Conservation (phyloP, 1,140 invertebrate genomes). For the Tachypleus tridentatus region DNA sequence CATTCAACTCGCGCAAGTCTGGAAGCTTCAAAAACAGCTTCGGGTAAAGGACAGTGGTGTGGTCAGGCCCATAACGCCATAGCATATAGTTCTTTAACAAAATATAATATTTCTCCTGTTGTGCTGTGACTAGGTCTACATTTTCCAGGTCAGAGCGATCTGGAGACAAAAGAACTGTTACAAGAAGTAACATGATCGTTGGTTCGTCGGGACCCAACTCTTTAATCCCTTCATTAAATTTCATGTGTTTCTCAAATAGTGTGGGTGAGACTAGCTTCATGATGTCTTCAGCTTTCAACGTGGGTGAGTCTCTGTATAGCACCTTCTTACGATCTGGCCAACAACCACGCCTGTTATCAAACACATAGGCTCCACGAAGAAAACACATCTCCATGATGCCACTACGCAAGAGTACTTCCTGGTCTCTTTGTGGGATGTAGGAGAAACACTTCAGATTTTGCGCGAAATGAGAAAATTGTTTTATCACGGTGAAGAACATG, state of each 20-base stretch:
- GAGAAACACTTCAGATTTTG: slow-evolving; percentile 32
- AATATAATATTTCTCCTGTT: slow-evolving; percentile 40
- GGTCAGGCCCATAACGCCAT: slow-evolving; percentile 34
- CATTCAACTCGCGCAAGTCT: slow-evolving; percentile 42
- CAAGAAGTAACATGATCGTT: slow-evolving; percentile 38
- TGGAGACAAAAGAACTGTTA: slow-evolving; percentile 40
- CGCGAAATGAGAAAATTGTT: slow-evolving; percentile 30
- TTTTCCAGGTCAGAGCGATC: slow-evolving; percentile 37
- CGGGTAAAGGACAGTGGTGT: slow-evolving; percentile 35
- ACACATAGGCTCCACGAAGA: slow-evolving; percentile 33
- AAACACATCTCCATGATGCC: slow-evolving; percentile 42
- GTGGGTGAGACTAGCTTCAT: slow-evolving; percentile 27
- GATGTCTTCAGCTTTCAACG: slow-evolving; percentile 25
- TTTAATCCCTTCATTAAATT: slow-evolving; percentile 33
- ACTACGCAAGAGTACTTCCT: slow-evolving; percentile 38
- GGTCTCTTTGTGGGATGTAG: slow-evolving; percentile 34
- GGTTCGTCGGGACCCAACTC: slow-evolving; percentile 39
- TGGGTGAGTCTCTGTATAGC: slow-evolving; percentile 13
- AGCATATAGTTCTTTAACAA: slow-evolving; percentile 39
- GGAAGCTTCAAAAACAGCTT: slow-evolving; percentile 41
- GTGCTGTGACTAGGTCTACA: slow-evolving; percentile 28
- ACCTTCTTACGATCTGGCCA: slow-evolving; percentile 16
- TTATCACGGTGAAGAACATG: slow-evolving; percentile 31
- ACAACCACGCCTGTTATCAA: slow-evolving; percentile 28
- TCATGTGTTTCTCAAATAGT: slow-evolving; percentile 41